Evolutionary conservation across 2,888 invertebrate species (phyloP).

Genomic region (Mythimna ferrago): DNA sequence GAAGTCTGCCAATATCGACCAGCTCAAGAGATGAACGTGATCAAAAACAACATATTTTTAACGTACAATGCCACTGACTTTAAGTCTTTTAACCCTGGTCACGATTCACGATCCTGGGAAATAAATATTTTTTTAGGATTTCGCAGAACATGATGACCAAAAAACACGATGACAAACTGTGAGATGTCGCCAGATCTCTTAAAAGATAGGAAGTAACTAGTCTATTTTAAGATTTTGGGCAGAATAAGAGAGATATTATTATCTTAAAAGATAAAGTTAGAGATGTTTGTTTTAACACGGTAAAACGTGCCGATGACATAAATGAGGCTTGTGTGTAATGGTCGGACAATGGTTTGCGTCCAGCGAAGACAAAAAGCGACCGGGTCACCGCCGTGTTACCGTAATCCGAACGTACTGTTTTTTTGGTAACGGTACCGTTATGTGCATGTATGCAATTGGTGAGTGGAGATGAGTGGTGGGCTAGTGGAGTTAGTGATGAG

Average conservation of each 20-base stretch:
- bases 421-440: slow-evolving; percentile 70
- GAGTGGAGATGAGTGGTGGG: slow-evolving; percentile 17
- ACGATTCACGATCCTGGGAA: slow-evolving; percentile 78
- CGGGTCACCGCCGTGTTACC: slow-evolving; percentile 78
- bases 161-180: slow-evolving; percentile 65
- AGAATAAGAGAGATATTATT: slow-evolving; percentile 45
- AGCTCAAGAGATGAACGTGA: slow-evolving; percentile 71
- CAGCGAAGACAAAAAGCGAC: slow-evolving; percentile 76
- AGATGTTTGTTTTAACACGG: slow-evolving; percentile 34
- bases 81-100: slow-evolving; percentile 78
- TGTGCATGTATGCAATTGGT: slow-evolving; percentile 45
- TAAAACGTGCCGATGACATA: slow-evolving; percentile 60
- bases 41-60: slow-evolving; percentile 76
- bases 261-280: slow-evolving; percentile 50
- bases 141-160: slow-evolving; percentile 70
- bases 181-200: slow-evolving; percentile 59
- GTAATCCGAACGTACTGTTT: slow-evolving; percentile 69
- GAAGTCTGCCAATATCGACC: slow-evolving; percentile 53
- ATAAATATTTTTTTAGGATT: slow-evolving; percentile 71
- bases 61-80: slow-evolving; percentile 67
- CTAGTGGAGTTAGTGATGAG: slow-evolving; percentile 23
- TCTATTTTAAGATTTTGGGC: slow-evolving; percentile 44
- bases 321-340: slow-evolving; percentile 54
- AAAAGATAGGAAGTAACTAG: slow-evolving; percentile 41
- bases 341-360: slow-evolving; percentile 70